Evolutionary conservation across 2,888 invertebrate species (phyloP).

Genomic region (Stenodera caucasica): DNA sequence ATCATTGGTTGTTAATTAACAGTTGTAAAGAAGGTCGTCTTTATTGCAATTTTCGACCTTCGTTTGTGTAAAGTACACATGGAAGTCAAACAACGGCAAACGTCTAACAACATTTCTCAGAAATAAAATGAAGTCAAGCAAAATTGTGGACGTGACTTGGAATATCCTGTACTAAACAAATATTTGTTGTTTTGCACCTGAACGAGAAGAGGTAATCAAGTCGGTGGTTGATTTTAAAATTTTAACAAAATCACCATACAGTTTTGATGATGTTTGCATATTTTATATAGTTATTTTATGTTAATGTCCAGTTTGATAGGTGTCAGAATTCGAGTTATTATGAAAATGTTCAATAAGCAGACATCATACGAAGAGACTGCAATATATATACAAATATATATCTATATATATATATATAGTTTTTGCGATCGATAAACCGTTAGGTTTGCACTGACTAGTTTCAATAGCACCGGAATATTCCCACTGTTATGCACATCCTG

Average conservation of each 20-base stretch:
- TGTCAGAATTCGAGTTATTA: constrained; percentile 11
- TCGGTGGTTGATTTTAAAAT: constrained; percentile 13
- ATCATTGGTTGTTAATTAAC: constrained; percentile 21
- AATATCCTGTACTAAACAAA: constrained; percentile 22
- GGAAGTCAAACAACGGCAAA: constrained; percentile 26
- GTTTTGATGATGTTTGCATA: constrained; percentile 10
- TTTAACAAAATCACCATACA: neutral
- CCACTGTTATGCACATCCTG: constrained; percentile 27
- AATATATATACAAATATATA: neutral
- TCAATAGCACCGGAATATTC: constrained; percentile 26
- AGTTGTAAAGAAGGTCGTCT: constrained; percentile 16
- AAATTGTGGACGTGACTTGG: constrained; percentile 27
- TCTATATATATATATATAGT: constrained; percentile 2
- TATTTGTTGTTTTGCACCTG: constrained; percentile 26
- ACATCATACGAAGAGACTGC: constrained; percentile 21
- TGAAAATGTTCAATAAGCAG: constrained; percentile 22
- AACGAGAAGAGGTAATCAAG: constrained; percentile 1
- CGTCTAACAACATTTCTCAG: constrained; percentile 27
- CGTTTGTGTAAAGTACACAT: constrained; percentile 25
- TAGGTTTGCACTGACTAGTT: constrained; percentile 25
- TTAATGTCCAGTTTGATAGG: constrained; percentile 7
- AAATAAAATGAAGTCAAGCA: constrained; percentile 28
- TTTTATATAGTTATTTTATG: constrained; percentile 9
- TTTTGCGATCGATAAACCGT: constrained; percentile 24
- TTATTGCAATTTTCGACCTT: constrained; percentile 24